Evolutionary conservation across 2,888 invertebrate species (phyloP).

Genomic region (Diaprepes abbreviatus): DNA sequence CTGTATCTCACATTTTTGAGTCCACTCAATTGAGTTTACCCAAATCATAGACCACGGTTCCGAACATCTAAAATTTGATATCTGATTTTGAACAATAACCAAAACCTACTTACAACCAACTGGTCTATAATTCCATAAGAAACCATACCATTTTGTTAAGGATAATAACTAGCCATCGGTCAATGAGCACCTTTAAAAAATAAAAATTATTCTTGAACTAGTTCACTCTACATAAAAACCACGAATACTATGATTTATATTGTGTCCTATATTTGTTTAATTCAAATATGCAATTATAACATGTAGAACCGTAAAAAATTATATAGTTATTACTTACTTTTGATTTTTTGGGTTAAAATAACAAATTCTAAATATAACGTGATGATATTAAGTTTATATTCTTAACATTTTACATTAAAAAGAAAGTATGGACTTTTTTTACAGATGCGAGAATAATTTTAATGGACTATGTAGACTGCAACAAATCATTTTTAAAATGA

Average conservation of each 20-base stretch:
- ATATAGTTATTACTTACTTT: not conserved
- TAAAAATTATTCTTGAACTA: slow-evolving; percentile 5
- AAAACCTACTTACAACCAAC: not conserved
- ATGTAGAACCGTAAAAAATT: not conserved
- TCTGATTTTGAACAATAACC: not conserved
- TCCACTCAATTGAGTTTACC: too few species aligned
- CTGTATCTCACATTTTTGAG: too few species aligned
- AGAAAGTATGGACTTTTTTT: too few species aligned
- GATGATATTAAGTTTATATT: too few species aligned
- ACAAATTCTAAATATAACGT: not conserved
- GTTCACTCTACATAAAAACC: not conserved
- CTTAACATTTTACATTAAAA: too few species aligned
- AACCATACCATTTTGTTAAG: not conserved
- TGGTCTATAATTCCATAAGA: not conserved
- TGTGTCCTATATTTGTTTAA: not conserved
- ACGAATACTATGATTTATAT: not conserved
- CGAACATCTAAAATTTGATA: too few species aligned
- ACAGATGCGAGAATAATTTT: too few species aligned
- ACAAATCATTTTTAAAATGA: too few species aligned
- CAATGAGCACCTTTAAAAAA: not conserved
- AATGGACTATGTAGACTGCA: too few species aligned
- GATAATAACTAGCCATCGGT: not conserved
- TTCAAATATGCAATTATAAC: not conserved
- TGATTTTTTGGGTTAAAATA: not conserved
- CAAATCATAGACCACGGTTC: too few species aligned